These are phyloP conservation scores for Gymnoscopelus braueri DNA, from an alignment of 2,797 vertebrate genomes.

Conservation along the genomic window DNA sequence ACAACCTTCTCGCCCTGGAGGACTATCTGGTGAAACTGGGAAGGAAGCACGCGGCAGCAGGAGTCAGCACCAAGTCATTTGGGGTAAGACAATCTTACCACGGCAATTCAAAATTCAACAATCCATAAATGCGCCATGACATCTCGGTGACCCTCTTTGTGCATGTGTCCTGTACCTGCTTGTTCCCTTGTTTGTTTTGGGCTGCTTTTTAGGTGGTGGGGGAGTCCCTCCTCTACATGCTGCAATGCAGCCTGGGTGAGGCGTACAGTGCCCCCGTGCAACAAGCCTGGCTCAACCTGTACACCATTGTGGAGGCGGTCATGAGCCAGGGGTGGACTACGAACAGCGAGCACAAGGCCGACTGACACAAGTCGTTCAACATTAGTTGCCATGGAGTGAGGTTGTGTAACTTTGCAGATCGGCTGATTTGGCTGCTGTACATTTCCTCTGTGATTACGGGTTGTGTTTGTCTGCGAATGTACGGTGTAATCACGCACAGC, in stretches of 20 bases:
- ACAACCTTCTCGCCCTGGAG: constrained; percentile 89
- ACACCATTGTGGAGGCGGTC: constrained; percentile 87
- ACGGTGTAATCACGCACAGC: constrained; percentile 63
- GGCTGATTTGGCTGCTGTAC: constrained; percentile 64
- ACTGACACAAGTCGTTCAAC: constrained; percentile 74
- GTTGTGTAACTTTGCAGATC: constrained; percentile 71
- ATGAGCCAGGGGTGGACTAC: constrained; percentile 89
- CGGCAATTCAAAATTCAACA: constrained; percentile 13
- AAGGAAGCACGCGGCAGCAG: constrained; percentile 91
- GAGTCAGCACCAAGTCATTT: constrained; percentile 91
- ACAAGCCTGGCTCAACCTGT: constrained; percentile 94
- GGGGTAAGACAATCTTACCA: constrained; percentile 78
- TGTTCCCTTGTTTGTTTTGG: constrained; percentile 38
- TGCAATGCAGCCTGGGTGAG: constrained; percentile 90
- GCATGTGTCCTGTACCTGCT: neutral
- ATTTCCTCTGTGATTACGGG: constrained; percentile 68
- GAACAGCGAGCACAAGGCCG: constrained; percentile 82
- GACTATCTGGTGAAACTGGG: constrained; percentile 91
- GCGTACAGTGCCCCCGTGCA: constrained; percentile 85
- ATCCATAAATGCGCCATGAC: constrained; percentile 1
- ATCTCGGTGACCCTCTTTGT: neutral
- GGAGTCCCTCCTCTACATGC: constrained; percentile 93
- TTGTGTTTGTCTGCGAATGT: constrained; percentile 52
- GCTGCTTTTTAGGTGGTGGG: constrained; percentile 85
- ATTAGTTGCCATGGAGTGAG: constrained; percentile 69